Evolutionary conservation across 2,888 invertebrate genomes (phyloP).

Genomic region (Erynnis tages): DNA sequence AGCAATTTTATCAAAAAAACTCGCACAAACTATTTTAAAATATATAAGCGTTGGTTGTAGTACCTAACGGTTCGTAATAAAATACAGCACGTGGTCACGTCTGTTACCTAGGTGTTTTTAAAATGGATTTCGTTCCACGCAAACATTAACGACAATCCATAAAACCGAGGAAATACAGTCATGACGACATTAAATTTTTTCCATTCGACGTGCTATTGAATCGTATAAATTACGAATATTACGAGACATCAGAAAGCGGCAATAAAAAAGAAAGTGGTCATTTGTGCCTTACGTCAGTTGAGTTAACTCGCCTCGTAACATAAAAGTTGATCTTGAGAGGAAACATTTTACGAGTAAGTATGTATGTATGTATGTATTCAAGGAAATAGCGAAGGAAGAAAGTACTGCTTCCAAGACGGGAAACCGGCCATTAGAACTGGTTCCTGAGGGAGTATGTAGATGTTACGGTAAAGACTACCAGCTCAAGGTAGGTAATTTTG

Average conservation of each 20-base stretch:
- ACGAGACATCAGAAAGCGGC: slow-evolving; percentile 26
- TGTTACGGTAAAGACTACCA: no score
- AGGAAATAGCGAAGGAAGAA: slow-evolving; percentile 15
- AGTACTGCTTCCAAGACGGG: not conserved
- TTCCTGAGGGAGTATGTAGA: not conserved
- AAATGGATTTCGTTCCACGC: not conserved
- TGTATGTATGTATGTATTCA: slow-evolving; percentile 17
- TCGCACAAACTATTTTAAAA: no score
- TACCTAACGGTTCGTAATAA: no score
- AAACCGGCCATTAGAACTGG: slow-evolving; percentile 4
- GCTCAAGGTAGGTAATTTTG: no score
- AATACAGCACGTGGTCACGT: no score
- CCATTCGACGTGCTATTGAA: slow-evolving; percentile 13
- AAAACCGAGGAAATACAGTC: slow-evolving; percentile 9
- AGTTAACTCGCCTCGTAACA: slow-evolving; percentile 12
- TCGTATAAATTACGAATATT: slow-evolving; percentile 17
- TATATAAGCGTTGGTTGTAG: no score
- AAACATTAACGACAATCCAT: slow-evolving; percentile 10
- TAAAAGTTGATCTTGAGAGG: slow-evolving; percentile 18
- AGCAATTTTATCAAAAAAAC: no score
- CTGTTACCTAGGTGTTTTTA: no score
- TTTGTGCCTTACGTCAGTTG: slow-evolving; percentile 25
- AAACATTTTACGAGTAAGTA: no score
- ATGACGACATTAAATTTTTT: slow-evolving; percentile 12
- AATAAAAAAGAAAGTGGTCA: slow-evolving; percentile 28